Evolutionary conservation across 2,888 invertebrate genomes (phyloP).

Genomic region (Tholera decimalis): DNA sequence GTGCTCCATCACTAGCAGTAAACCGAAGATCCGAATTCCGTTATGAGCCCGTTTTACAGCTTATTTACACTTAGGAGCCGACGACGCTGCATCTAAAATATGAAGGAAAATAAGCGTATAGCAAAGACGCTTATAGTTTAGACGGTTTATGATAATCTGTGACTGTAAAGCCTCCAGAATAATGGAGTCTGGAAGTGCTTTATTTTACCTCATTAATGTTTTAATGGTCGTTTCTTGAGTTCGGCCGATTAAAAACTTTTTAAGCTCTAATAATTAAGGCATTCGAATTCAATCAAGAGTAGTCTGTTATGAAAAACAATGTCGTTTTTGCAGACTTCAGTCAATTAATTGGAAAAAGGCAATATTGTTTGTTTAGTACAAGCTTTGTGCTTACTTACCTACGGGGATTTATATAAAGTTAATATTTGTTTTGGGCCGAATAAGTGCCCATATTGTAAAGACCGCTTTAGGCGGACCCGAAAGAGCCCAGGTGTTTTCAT

Average conservation of each 20-base stretch:
- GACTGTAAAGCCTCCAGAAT: slow-evolving; percentile 8
- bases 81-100: slow-evolving; percentile 37
- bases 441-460: slow-evolving; percentile 62
- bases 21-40: slow-evolving; percentile 69
- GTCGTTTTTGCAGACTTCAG: neutral
- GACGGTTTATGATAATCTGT: slow-evolving; percentile 33
- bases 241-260: slow-evolving; percentile 3
- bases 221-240: slow-evolving; percentile 8
- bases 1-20: slow-evolving; percentile 65
- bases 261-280: neutral
- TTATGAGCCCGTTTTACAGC: slow-evolving; percentile 70
- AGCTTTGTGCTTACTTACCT: slow-evolving; percentile 18
- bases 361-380: slow-evolving; percentile 32
- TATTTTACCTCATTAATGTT: neutral
- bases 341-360: slow-evolving; percentile 35
- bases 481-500: slow-evolving; percentile 76
- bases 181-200: slow-evolving; percentile 5
- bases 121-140: slow-evolving; percentile 16
- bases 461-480: slow-evolving; percentile 59
- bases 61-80: slow-evolving; percentile 59
- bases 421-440: slow-evolving; percentile 48
- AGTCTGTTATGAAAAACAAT: slow-evolving; percentile 5
- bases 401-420: slow-evolving; percentile 40
- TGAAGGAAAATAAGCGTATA: slow-evolving; percentile 28
- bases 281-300: slow-evolving; percentile 17